Percentiles rank a stretch among this genome's conserved stretches.
Evolutionary conservation across 2,113 vertebrate genomes (phyloP).

Genomic region (Callorhinus ursinus): DNA sequence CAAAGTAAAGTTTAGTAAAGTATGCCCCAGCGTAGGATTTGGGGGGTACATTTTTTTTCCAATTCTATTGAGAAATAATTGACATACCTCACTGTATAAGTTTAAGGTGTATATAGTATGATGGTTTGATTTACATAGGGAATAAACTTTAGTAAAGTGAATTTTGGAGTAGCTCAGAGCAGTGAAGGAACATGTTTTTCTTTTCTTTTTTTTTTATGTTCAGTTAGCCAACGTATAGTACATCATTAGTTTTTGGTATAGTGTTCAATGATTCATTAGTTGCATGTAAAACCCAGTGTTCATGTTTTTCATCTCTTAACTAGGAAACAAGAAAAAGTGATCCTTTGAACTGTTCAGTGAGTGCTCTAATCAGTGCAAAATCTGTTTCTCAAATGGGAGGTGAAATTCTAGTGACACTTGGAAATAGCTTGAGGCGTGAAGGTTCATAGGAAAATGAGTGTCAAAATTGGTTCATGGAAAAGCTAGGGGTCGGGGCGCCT

Average conservation of each 20-base stretch:
- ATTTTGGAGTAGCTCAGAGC: neutral
- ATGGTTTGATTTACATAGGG: neutral
- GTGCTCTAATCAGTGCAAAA: neutral
- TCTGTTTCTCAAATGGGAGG: neutral
- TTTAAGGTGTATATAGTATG: neutral
- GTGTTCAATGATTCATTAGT: too few relatives aligned
- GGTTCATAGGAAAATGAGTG: neutral
- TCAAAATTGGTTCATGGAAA: neutral
- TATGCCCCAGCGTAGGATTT: neutral
- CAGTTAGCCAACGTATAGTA: too few relatives aligned
- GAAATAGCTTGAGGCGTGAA: neutral
- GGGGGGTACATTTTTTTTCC: neutral
- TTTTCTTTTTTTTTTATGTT: too few relatives aligned
- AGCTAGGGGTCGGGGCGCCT: neutral
- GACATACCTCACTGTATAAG: neutral
- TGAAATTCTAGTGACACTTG: neutral
- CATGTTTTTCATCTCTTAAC: neutral
- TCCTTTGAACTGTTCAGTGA: slow-evolving; percentile 10
- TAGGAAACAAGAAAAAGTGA: neutral
- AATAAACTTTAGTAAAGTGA: slow-evolving; percentile 5
- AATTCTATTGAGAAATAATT: neutral
- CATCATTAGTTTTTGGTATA: neutral
- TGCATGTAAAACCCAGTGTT: neutral
- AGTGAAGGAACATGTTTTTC: neutral
- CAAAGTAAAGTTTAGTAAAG: neutral